A percentile compares a stretch with the other conserved stretches of the same genome.
Evolutionary conservation across 2,113 vertebrate species (phyloP).

Genomic region (Toxostoma redivivum): DNA sequence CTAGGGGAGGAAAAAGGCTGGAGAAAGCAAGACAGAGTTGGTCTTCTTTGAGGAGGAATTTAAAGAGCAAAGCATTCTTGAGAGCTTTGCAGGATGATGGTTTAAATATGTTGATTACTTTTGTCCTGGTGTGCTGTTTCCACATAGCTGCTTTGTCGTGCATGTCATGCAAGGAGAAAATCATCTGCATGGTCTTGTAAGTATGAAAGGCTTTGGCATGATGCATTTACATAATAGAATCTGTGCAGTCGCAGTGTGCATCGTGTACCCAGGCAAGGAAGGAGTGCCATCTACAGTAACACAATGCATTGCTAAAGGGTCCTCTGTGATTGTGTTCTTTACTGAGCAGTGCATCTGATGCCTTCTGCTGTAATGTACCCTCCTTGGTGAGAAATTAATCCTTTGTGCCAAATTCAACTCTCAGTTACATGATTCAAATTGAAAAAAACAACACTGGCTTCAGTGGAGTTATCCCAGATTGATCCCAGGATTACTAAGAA

Average conservation of each 20-base stretch:
- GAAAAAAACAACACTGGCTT: background rate
- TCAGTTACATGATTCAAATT: background rate
- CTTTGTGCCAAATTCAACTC: slow-evolving; percentile 19
- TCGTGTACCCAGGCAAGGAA: background rate
- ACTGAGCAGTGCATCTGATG: background rate
- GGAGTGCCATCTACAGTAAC: slow-evolving; percentile 50
- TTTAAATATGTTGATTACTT: background rate
- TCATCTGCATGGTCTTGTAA: background rate
- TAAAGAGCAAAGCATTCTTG: background rate
- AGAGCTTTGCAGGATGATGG: background rate
- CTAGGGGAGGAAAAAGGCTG: background rate
- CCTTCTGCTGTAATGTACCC: background rate
- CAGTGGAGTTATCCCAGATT: background rate
- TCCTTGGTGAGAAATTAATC: slow-evolving; percentile 15
- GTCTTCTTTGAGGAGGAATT: background rate
- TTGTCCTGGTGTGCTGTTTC: background rate
- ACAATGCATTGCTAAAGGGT: background rate
- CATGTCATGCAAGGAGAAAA: background rate
- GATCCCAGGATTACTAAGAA: background rate
- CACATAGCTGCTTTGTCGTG: background rate
- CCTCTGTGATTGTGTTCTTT: background rate
- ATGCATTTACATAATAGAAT: background rate
- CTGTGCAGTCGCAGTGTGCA: background rate
- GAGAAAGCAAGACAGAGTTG: background rate
- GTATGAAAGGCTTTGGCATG: background rate